phyloP scores from a whole-genome alignment of 2,797 vertebrate species.

The Mormyrops boulengeri region DNA sequence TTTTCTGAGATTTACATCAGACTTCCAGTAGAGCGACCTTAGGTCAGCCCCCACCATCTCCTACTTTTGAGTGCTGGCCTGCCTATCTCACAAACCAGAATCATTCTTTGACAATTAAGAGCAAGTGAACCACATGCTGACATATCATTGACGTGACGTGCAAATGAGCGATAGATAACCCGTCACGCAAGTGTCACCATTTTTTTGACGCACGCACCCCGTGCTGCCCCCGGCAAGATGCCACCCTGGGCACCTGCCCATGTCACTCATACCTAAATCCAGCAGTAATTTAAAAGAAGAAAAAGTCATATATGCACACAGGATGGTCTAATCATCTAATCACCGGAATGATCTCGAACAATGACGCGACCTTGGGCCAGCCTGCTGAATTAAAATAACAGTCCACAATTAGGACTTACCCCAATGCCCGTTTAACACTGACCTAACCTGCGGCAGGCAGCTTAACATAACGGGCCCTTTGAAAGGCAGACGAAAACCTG shows the following conservation, averaged over 20 bases:
- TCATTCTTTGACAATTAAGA: background rate
- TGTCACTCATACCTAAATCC: background rate
- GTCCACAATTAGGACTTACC: background rate
- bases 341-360: background rate
- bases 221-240: background rate
- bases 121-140: background rate
- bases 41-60: background rate
- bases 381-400: background rate
- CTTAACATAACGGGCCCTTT: background rate
- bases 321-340: background rate
- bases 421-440: background rate
- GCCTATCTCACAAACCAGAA: background rate
- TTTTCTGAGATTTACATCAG: background rate
- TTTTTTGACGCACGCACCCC: background rate
- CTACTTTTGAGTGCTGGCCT: background rate
- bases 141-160: background rate
- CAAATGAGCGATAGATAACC: background rate
- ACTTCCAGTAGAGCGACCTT: background rate
- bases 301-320: background rate
- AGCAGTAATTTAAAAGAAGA: background rate
- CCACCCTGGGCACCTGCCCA: background rate
- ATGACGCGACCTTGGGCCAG: background rate
- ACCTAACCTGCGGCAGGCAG: background rate
- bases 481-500: background rate
- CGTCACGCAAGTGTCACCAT: background rate